Evolutionary conservation across 2,888 invertebrate species (phyloP).

Genomic region (Loripinus fragilis): DNA sequence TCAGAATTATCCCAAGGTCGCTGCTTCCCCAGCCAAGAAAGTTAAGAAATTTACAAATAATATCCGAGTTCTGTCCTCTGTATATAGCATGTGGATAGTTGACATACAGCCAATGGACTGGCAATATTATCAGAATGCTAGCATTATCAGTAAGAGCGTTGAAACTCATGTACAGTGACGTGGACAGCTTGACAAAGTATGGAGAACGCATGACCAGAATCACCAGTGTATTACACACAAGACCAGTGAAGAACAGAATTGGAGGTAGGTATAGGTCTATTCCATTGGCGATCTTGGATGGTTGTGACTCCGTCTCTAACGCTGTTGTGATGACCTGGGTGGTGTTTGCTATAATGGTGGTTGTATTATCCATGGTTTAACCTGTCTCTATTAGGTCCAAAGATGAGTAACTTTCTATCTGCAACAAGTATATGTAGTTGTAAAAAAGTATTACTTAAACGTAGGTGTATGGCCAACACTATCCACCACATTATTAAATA

Average conservation of each 20-base stretch:
- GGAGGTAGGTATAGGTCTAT: constrained; percentile 70
- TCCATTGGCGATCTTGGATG: constrained; percentile 30
- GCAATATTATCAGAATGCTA: constrained; percentile 65
- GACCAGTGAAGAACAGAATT: constrained; percentile 61
- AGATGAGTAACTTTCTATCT: too few species aligned
- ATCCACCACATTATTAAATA: too few species aligned
- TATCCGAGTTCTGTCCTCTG: constrained; percentile 57
- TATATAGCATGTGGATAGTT: constrained; percentile 66
- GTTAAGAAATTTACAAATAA: constrained; percentile 69
- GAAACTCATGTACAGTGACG: constrained; percentile 71
- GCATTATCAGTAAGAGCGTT: constrained; percentile 67
- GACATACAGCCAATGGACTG: constrained; percentile 71
- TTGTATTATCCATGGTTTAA: not conserved
- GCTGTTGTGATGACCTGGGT: not conserved
- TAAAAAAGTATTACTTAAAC: too few species aligned
- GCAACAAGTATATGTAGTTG: too few species aligned
- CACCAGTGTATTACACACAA: constrained; percentile 67
- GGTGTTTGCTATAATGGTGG: not conserved
- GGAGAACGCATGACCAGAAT: constrained; percentile 68
- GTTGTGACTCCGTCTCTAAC: not conserved
- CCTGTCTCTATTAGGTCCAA: too few species aligned
- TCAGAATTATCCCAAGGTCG: constrained; percentile 70
- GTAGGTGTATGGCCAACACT: too few species aligned
- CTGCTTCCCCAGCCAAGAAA: constrained; percentile 73
- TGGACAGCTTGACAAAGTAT: constrained; percentile 69